Conservation (phyloP, 1,140 invertebrate species). For the Bradynema listronoti region DNA sequence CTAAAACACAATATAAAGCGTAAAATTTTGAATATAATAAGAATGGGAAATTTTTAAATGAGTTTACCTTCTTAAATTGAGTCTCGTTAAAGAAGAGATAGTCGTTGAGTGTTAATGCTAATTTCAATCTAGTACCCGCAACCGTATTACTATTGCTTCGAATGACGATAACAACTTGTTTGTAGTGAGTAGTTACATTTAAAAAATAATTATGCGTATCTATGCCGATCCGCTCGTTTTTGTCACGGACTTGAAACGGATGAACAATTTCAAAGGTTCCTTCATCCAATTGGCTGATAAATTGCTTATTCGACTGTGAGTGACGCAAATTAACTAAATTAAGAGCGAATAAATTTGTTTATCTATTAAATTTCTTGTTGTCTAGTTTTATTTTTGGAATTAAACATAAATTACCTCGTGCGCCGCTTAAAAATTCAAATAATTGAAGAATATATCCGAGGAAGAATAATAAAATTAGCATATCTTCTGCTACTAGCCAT, state of each 20-base stretch:
- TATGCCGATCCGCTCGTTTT: conserved; percentile 57
- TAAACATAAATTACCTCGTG: no score
- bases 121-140: conserved; percentile 39
- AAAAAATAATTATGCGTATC: conserved; percentile 55
- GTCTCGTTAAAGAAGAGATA: conserved; percentile 49
- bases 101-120: conserved; percentile 49
- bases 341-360: no score
- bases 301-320: conserved; percentile 52
- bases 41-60: conserved; percentile 4
- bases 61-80: conserved; percentile 45
- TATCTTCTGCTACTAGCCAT: no score
- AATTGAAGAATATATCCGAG: no score
- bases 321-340: conserved; percentile 48
- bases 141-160: conserved; percentile 23
- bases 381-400: no score
- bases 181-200: conserved; percentile 49
- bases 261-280: conserved; percentile 56
- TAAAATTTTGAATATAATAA: background rate
- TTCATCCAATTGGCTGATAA: conserved; percentile 49
- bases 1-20: conserved; percentile 28
- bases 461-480: no score
- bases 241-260: conserved; percentile 56
- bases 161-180: conserved; percentile 55
- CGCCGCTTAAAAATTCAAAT: no score
- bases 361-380: no score